phyloP scores from a whole-genome alignment of 2,888 invertebrate species.

The Belgica antarctica region DNA sequence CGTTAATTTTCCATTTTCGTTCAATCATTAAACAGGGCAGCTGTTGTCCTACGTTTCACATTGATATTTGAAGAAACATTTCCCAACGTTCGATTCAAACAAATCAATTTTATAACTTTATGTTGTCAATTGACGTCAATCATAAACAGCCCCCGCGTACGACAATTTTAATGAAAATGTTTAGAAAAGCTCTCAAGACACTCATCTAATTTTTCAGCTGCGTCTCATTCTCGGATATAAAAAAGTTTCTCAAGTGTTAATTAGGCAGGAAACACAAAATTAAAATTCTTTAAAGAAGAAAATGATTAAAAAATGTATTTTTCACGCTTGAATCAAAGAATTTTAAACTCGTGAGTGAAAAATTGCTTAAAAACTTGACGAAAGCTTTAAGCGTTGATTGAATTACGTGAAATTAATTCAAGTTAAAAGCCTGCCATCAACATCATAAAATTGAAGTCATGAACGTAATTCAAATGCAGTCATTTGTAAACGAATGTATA shows the following conservation, averaged over 20 bases:
- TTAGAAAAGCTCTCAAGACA: conserved; percentile 29
- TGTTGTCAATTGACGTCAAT: no score
- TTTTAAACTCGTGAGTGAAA: neutral
- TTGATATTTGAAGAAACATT: no score
- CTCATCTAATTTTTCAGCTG: conserved; percentile 17
- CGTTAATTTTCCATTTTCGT: no score
- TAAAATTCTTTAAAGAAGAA: neutral
- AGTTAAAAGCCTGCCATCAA: neutral
- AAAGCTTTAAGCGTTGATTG: conserved; percentile 2
- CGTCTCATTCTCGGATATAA: neutral
- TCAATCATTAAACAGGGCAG: no score
- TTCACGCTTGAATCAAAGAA: neutral
- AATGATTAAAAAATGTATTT: neutral
- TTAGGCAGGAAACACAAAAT: neutral
- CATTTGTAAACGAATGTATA: no score
- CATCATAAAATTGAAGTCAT: neutral
- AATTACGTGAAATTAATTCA: neutral
- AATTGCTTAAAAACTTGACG: neutral
- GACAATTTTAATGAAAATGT: conserved; percentile 32
- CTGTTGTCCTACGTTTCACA: no score
- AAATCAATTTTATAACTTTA: no score
- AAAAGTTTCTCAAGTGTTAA: conserved; percentile 23
- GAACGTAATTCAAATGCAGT: no score
- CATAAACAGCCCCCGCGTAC: neutral
- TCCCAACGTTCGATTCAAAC: no score